phyloP scores from a whole-genome alignment of 2,888 invertebrate species.

The Cheilosia grossa region DNA sequence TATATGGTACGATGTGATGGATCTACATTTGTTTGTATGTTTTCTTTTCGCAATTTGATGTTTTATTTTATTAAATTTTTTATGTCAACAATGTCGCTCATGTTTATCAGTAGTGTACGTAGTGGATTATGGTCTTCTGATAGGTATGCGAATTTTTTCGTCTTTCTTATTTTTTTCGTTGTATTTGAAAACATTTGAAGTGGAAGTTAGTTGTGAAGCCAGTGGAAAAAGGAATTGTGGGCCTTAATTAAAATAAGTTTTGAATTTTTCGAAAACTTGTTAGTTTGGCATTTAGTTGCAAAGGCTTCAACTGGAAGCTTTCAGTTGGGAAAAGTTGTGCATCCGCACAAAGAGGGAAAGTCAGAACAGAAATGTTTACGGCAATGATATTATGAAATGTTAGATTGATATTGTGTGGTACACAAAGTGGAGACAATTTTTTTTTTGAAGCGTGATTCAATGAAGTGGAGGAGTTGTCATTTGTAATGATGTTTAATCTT shows the following conservation, averaged over 20 bases:
- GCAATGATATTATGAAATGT: too few relatives aligned
- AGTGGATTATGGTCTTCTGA: slow-evolving; percentile 3
- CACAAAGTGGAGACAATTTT: too few relatives aligned
- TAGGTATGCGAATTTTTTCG: not conserved
- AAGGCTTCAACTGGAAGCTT: not conserved
- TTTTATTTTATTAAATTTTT: slow-evolving; percentile 46
- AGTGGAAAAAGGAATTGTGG: too few relatives aligned
- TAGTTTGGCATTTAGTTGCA: not conserved
- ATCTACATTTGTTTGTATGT: not conserved
- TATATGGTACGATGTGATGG: not conserved
- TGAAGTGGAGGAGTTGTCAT: too few relatives aligned
- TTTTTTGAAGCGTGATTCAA: too few relatives aligned
- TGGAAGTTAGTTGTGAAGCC: not conserved
- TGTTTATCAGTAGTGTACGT: slow-evolving; percentile 45
- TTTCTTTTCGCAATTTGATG: slow-evolving; percentile 24
- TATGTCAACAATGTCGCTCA: slow-evolving; percentile 46
- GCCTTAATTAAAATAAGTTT: too few relatives aligned
- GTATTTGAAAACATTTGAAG: slow-evolving; percentile 4
- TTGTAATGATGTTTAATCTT: too few relatives aligned
- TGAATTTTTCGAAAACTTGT: too few relatives aligned
- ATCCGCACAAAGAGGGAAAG: not conserved
- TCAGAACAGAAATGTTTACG: too few relatives aligned
- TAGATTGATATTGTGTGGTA: too few relatives aligned
- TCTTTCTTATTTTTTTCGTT: not conserved
- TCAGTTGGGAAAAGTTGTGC: slow-evolving; percentile 20